Base-by-base conservation (phyloP, 2,888 invertebrate genomes). In the Galerucella calmariensis region DNA sequence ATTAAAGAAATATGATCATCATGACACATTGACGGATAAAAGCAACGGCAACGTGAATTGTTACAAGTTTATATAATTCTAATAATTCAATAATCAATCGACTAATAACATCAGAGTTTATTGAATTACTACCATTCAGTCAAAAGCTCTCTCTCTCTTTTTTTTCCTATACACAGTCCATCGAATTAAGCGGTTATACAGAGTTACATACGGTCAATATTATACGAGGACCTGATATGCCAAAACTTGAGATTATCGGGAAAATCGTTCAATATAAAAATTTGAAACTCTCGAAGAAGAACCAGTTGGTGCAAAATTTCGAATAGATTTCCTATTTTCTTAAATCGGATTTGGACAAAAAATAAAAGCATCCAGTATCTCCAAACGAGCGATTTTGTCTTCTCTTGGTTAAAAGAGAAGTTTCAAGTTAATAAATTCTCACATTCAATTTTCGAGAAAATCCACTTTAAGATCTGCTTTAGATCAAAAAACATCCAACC, bases 151-250 rank as follows among this genome's bases (percentile, higher is more conserved):
- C 48, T 48, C 46, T 35, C 35, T 35, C 35, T 41, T 1, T 41
- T 1, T 11, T 48, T 48, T 12, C 48, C 48, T 48, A 14, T 12
- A 48, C 48, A 48, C 48, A 48, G 48, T 56, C 56, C 56, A 4
- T 56, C 56, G 16, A 59, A 59, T 10, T 59, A 8, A 59, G 58
- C 58, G 62, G 16, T 62, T 62, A 62, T 35, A 62, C 41, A 62
- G 11, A n/a, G 9, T 27, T 35, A 35, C 2, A n/a, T 20, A 69
- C 20, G 59, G 59, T 63, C 70, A 20, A 8, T 35, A n/a, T 12
- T 69, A 74, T 69, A 74, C 68, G 72, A 59, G 27, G 46, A 67
- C 35, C 51, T 68, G 75, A 75, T 78, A 78, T 75, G 79, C 76
- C 66, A 62, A 74, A 76, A 73, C 68, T 73, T 74, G 78, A 79